Evolutionary conservation across 2,113 vertebrate genomes (phyloP).

Genomic region (Poecilia latipinna): DNA sequence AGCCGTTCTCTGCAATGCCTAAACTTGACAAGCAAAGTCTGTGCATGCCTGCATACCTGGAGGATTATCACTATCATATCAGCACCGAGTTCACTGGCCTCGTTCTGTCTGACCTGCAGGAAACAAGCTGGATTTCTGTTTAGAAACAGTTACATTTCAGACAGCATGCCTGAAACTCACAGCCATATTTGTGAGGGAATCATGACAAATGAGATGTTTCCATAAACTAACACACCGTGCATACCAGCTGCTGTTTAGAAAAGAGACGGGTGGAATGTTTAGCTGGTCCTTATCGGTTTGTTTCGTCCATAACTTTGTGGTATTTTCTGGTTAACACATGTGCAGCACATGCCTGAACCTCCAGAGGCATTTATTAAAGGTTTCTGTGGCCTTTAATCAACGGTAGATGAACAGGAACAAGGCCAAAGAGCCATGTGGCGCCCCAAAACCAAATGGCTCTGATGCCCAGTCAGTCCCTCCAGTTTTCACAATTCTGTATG

Average conservation of each 20-base stretch:
- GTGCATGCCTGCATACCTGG: slow-evolving; percentile 69
- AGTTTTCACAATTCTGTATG: too few species aligned
- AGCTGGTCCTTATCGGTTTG: neutral
- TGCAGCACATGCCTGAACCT: neutral
- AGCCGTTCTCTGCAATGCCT: slow-evolving; percentile 18
- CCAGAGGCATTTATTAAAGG: too few species aligned
- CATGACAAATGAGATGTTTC: neutral
- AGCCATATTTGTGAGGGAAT: neutral
- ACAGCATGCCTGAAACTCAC: neutral
- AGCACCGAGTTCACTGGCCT: slow-evolving; percentile 40
- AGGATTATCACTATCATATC: slow-evolving; percentile 54
- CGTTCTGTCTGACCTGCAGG: slow-evolving; percentile 51
- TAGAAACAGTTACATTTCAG: neutral
- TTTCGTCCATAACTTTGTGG: neutral
- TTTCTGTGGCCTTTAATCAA: too few species aligned
- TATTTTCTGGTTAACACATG: neutral
- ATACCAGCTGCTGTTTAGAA: too few species aligned
- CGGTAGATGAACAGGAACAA: too few species aligned
- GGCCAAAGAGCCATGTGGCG: too few species aligned
- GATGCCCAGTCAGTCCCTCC: too few species aligned
- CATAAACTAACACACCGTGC: neutral
- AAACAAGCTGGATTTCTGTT: slow-evolving; percentile 1
- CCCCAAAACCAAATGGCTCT: too few species aligned
- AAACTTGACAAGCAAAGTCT: slow-evolving; percentile 52
- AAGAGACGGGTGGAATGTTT: neutral